phyloP scores from a whole-genome alignment of 2,113 vertebrate genomes.

The Saccopteryx leptura region DNA sequence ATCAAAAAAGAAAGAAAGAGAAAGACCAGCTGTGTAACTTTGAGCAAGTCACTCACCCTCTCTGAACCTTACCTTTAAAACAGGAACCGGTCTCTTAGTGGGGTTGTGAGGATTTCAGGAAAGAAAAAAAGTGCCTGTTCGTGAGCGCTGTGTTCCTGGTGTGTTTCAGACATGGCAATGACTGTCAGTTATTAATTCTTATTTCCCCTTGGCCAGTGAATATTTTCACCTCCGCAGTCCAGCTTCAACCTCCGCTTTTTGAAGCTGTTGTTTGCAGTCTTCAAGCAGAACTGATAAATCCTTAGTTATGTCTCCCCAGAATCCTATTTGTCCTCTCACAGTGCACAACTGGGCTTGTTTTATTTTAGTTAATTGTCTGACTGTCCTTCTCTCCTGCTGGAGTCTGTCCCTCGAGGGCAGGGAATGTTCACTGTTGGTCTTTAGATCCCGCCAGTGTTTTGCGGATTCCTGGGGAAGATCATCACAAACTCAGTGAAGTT shows the following conservation, averaged over 20 bases:
- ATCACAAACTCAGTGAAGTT: background rate
- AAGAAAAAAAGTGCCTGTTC: background rate
- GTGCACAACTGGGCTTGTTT: background rate
- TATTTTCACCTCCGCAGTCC: background rate
- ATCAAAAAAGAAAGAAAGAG: background rate
- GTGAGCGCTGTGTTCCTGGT: background rate
- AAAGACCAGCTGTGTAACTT: no score
- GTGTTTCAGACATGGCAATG: background rate
- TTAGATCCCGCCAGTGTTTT: background rate
- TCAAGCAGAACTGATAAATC: background rate
- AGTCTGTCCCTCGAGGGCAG: background rate
- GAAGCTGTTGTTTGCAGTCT: background rate
- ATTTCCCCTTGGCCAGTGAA: background rate
- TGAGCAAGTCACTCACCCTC: no score
- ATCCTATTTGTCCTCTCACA: background rate
- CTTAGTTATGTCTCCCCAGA: background rate
- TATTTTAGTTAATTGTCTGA: background rate
- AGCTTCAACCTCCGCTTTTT: background rate
- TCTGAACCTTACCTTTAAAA: background rate
- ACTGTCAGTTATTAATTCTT: background rate
- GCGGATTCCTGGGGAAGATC: background rate
- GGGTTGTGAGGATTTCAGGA: background rate
- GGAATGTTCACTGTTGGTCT: no score
- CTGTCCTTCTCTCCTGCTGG: background rate
- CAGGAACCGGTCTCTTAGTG: background rate